phyloP scores from a whole-genome alignment of 2,797 vertebrate genomes.

The Gallinago solitaria region DNA sequence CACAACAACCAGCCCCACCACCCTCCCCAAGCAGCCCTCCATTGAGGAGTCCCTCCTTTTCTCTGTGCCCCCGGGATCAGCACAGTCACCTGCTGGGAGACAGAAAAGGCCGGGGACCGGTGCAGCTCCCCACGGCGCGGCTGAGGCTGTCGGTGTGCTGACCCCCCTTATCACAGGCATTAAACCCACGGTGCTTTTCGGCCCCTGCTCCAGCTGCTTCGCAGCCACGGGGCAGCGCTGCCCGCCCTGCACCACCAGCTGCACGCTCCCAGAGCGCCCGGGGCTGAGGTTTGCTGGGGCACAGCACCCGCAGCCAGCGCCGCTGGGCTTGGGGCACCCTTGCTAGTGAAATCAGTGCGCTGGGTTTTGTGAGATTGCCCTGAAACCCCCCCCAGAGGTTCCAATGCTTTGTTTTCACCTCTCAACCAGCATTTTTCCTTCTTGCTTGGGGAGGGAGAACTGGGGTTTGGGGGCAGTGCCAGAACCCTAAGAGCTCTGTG shows the following conservation, averaged over 20 bases:
- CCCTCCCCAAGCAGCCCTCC: not conserved
- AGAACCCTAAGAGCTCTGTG: not conserved
- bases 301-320: not conserved
- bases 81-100: not conserved
- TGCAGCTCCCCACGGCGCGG: accelerated
- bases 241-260: not conserved
- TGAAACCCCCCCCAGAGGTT: not conserved
- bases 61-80: not conserved
- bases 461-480: not conserved
- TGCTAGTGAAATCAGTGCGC: not conserved
- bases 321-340: not conserved
- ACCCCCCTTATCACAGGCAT: not conserved
- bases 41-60: not conserved
- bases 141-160: not conserved
- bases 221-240: accelerated
- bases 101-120: not conserved
- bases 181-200: accelerated
- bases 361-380: not conserved
- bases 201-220: not conserved
- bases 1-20: not conserved
- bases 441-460: not conserved
- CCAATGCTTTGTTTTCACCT: not conserved
- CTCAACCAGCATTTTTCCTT: not conserved
- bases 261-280: accelerated
- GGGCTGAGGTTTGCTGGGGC: not conserved